Base-by-base conservation (phyloP, 2,113 vertebrate genomes). In the Pogona vitticeps region DNA sequence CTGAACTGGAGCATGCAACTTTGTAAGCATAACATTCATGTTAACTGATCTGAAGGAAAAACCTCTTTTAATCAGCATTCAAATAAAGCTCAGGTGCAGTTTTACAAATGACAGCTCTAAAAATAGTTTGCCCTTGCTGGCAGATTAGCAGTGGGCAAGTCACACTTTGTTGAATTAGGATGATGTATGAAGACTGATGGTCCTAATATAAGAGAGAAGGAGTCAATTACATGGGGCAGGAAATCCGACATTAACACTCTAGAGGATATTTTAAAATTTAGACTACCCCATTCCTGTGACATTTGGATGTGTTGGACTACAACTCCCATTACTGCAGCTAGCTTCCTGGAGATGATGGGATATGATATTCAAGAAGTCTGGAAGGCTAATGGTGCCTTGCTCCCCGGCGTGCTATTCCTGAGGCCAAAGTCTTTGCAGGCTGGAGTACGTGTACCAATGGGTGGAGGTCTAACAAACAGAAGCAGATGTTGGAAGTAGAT, bases 111-210 rank as follows among this genome's bases (percentile, higher is more conserved):
- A 91, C 90, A 91, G 92, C 33, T 94, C 95, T 95, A 96, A 96
- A 96, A 97, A 96, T 95, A 96, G 95, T 86, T 94, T 88, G 92
- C 91, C 94, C 95, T 92, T 95, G 91, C 92, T 93, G 86, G 75
- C 85, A 59, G 52, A 93, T 95, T 95, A 91, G 90, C 92, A 94
- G 91, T 0, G 82, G 92, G 93, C 85, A 92, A 91, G 92, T 88
- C 90, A 90, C 76, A 89, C 46, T 87, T 85, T 2, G 23, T 91
- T 63, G 87, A 91, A 87, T 87, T 92, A 84, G 4, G 67, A 94
- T 89, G 90, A 91, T 88, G 85, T 92, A 76, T 89, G 86, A 40
- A 65, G 77, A 17, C 89, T 91, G 91, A 80, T 26, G 61, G 72
- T 59, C 38, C 7, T 15, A 33, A 76, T 88, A 76, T 33, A 85